These are phyloP conservation scores for Gorsachius goisagi DNA, from an alignment of 2,113 vertebrate genomes.

Conservation along the genomic window DNA sequence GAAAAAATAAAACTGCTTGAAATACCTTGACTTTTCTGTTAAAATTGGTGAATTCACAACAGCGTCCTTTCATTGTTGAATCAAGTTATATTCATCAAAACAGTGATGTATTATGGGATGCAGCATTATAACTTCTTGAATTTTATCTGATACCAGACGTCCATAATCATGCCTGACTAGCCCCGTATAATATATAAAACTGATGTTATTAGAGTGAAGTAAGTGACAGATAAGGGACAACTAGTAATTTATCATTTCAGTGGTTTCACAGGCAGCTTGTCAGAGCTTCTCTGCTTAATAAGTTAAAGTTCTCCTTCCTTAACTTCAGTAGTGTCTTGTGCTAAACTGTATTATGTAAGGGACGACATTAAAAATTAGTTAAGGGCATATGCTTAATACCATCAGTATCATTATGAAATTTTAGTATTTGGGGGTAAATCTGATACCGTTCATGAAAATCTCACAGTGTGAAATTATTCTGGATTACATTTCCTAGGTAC, in stretches of 20 bases:
- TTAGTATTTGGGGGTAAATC: neutral
- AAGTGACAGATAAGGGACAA: neutral
- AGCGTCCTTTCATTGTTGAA: neutral
- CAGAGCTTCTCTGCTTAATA: neutral
- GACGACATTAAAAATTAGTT: neutral
- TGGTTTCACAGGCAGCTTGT: neutral
- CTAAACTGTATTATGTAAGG: neutral
- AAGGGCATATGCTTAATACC: neutral
- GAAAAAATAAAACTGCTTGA: neutral
- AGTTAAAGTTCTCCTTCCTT: neutral
- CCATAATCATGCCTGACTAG: neutral
- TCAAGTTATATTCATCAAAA: neutral
- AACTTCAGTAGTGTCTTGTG: neutral
- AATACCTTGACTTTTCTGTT: neutral
- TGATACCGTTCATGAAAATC: neutral
- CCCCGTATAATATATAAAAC: neutral
- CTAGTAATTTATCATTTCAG: neutral
- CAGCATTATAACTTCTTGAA: neutral
- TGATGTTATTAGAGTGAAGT: neutral
- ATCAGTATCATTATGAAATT: neutral
- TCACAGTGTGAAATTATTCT: neutral
- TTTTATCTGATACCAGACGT: neutral
- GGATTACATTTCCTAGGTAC: neutral
- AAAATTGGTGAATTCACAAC: neutral
- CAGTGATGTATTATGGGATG: neutral